Evolutionary conservation across 2,113 vertebrate species (phyloP).

Genomic region (Candoia aspera): DNA sequence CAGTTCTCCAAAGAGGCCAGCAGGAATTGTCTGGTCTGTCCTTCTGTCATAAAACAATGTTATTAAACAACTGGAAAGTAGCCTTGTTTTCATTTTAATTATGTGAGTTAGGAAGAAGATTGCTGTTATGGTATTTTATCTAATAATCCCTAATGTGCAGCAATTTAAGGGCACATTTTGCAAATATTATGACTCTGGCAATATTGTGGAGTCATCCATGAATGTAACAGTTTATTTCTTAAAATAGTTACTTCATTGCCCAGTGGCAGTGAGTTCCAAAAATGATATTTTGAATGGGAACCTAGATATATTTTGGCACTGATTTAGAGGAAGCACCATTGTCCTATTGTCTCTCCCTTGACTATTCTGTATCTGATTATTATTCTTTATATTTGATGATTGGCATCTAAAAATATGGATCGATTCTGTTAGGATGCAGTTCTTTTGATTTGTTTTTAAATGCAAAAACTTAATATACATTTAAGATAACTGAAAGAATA

Average conservation of each 20-base stretch:
- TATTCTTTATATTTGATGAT: not conserved
- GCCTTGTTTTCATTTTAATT: slow-evolving; percentile 36
- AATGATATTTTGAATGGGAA: not conserved
- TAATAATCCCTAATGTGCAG: not conserved
- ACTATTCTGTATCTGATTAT: not conserved
- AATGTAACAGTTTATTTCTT: not conserved
- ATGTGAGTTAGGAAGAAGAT: not conserved
- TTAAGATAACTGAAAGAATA: not conserved
- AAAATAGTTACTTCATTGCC: not conserved
- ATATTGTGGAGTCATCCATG: not conserved
- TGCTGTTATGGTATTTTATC: not conserved
- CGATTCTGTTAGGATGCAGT: not conserved
- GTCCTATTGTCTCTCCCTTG: not conserved
- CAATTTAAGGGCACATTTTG: not conserved
- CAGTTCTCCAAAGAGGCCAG: slow-evolving; percentile 34
- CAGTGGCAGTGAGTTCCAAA: not conserved
- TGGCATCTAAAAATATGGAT: not conserved
- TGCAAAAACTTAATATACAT: not conserved
- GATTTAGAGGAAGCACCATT: not conserved
- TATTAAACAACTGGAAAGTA: slow-evolving; percentile 61
- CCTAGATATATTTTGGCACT: not conserved
- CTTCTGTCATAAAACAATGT: slow-evolving; percentile 46
- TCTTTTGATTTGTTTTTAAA: not conserved
- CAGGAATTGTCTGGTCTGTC: slow-evolving; percentile 37
- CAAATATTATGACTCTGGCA: not conserved